Conservation (phyloP, 2,888 invertebrate species). For the Nysson spinosus region DNA sequence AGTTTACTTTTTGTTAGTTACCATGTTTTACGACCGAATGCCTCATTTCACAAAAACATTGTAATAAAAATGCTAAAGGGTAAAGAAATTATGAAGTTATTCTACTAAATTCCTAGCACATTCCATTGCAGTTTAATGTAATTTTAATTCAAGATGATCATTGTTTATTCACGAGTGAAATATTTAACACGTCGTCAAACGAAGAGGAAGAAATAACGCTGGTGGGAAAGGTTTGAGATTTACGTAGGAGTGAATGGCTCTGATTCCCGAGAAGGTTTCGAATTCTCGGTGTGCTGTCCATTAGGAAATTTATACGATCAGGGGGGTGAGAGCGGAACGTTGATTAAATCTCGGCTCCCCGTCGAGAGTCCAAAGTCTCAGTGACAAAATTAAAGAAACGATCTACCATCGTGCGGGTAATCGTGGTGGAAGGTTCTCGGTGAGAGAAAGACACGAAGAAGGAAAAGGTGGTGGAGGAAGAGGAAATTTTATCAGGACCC, state of each 20-base stretch:
- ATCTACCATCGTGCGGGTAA: conserved; percentile 46
- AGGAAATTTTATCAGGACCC: conserved; percentile 44
- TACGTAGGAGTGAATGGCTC: not conserved
- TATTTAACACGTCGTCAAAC: no score
- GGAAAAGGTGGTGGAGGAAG: not conserved
- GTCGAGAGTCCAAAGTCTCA: conserved; percentile 30
- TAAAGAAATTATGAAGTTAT: no score
- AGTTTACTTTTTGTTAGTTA: no score
- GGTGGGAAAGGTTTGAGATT: not conserved
- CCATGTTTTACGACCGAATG: no score
- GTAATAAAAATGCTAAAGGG: no score
- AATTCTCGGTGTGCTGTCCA: conserved; percentile 20
- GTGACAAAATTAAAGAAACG: conserved; percentile 59
- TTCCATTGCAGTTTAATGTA: no score
- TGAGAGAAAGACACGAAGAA: conserved; percentile 11
- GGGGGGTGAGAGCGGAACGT: conserved; percentile 17
- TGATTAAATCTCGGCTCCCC: conserved; percentile 53
- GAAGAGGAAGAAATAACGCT: no score
- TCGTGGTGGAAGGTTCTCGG: conserved; percentile 34
- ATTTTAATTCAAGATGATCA: no score
- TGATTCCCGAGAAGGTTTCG: not conserved
- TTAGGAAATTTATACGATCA: conserved; percentile 53
- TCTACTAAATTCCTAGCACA: no score
- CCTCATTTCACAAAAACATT: no score
- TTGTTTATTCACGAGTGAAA: no score